phyloP scores from a whole-genome alignment of 1,140 invertebrate genomes.

The Drosophila littoralis region DNA sequence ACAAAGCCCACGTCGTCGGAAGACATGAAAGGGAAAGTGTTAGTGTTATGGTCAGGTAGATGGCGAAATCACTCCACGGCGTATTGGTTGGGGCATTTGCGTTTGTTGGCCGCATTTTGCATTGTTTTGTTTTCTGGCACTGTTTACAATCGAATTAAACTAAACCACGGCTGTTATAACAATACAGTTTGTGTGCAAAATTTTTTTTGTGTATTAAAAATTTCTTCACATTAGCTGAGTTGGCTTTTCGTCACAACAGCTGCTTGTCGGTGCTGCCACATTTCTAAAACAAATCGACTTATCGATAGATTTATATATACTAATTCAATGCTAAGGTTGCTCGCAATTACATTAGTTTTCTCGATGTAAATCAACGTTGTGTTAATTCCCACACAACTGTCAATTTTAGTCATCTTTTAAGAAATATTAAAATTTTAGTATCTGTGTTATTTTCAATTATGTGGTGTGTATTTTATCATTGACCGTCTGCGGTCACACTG shows the following conservation, averaged over 20 bases:
- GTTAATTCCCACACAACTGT: too few species aligned
- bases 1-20: slow-evolving; percentile 84
- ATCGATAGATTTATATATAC: not conserved
- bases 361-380: too few species aligned
- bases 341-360: too few species aligned
- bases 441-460: not conserved
- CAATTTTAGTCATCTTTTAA: too few species aligned
- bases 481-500: slow-evolving; percentile 2
- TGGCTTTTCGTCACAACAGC: slow-evolving; percentile 70
- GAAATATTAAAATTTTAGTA: not conserved
- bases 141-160: slow-evolving; percentile 27
- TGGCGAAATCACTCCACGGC: slow-evolving; percentile 41
- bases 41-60: slow-evolving; percentile 37
- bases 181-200: slow-evolving; percentile 26
- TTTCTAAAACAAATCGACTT: slow-evolving; percentile 1
- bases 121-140: slow-evolving; percentile 57
- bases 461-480: not conserved
- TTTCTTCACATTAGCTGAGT: slow-evolving; percentile 63
- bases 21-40: slow-evolving; percentile 58
- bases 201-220: slow-evolving; percentile 77
- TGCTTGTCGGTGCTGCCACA: slow-evolving; percentile 36
- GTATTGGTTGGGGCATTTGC: slow-evolving; percentile 50
- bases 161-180: slow-evolving; percentile 34
- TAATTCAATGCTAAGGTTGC: not conserved
- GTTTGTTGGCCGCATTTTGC: slow-evolving; percentile 71